Conservation (phyloP, 2,888 invertebrate species). For the Epistrophella euchroma region DNA sequence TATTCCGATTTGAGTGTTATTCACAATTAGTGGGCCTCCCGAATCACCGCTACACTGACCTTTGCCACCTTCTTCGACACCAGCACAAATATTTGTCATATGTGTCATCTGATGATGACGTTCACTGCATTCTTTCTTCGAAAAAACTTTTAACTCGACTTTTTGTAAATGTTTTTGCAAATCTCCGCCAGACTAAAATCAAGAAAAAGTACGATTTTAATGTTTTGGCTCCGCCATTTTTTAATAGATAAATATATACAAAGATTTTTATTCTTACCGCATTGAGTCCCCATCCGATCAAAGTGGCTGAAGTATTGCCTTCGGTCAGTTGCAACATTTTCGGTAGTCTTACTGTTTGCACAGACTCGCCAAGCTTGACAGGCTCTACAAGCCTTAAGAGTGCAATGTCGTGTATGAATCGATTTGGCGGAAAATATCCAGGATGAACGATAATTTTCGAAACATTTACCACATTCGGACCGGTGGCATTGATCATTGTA, state of each 20-base stretch:
- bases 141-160: slow-evolving; percentile 81
- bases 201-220: not conserved
- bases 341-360: slow-evolving; percentile 79
- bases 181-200: slow-evolving; percentile 80
- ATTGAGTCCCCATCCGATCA: slow-evolving; percentile 83
- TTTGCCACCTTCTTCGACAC: slow-evolving; percentile 83
- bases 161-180: slow-evolving; percentile 82
- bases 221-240: not conserved
- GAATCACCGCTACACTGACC: slow-evolving; percentile 84
- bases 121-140: slow-evolving; percentile 82
- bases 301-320: slow-evolving; percentile 77
- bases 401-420: slow-evolving; percentile 80
- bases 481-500: slow-evolving; percentile 77
- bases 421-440: slow-evolving; percentile 78
- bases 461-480: slow-evolving; percentile 78
- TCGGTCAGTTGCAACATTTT: slow-evolving; percentile 76
- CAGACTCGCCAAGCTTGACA: slow-evolving; percentile 73
- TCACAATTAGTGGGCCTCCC: slow-evolving; percentile 83
- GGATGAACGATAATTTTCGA: slow-evolving; percentile 79
- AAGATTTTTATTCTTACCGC: slow-evolving; percentile 76
- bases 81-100: slow-evolving; percentile 83
- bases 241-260: not conserved
- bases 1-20: slow-evolving; percentile 82
- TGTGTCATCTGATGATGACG: slow-evolving; percentile 80
- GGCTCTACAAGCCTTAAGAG: slow-evolving; percentile 78